Conservation (phyloP, 2,888 invertebrate genomes). For the Eristalinus aeneus region DNA sequence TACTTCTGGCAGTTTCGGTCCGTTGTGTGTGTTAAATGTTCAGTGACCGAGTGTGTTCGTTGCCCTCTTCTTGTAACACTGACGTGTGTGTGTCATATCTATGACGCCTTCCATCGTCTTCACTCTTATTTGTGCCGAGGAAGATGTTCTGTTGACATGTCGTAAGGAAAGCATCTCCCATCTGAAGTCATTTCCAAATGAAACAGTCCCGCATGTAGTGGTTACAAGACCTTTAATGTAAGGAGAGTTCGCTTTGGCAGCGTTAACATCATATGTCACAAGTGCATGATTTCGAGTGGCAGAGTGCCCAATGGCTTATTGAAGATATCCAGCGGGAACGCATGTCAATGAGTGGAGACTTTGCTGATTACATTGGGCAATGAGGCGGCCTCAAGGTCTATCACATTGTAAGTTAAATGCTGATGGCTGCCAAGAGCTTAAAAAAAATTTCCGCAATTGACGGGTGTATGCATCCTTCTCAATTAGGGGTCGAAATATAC, state of each 20-base stretch:
- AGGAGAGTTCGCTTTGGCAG: not conserved
- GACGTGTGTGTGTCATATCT: not conserved
- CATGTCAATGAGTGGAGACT: too few species aligned
- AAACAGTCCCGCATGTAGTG: not conserved
- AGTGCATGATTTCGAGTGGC: not conserved
- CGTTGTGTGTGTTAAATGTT: not conserved
- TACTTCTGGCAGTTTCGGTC: conserved; percentile 23
- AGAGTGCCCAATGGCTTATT: not conserved
- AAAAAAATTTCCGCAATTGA: not conserved
- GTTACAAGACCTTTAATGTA: not conserved
- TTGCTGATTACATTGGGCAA: too few species aligned
- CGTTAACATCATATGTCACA: not conserved
- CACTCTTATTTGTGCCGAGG: not conserved
- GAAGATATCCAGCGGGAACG: not conserved
- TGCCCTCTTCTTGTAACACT: not conserved
- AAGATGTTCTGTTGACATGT: not conserved
- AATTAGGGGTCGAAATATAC: not conserved
- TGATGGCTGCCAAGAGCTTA: not conserved
- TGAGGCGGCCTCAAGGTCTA: too few species aligned
- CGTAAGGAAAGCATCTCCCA: not conserved
- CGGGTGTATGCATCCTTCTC: not conserved
- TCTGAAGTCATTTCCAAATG: not conserved
- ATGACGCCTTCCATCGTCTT: not conserved
- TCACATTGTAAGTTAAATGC: too few species aligned
- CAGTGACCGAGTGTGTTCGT: not conserved